Percentiles rank a stretch among this genome's conserved stretches.
Evolutionary conservation across 2,797 vertebrate species (phyloP).

Genomic region (Aplochiton taeniatus): DNA sequence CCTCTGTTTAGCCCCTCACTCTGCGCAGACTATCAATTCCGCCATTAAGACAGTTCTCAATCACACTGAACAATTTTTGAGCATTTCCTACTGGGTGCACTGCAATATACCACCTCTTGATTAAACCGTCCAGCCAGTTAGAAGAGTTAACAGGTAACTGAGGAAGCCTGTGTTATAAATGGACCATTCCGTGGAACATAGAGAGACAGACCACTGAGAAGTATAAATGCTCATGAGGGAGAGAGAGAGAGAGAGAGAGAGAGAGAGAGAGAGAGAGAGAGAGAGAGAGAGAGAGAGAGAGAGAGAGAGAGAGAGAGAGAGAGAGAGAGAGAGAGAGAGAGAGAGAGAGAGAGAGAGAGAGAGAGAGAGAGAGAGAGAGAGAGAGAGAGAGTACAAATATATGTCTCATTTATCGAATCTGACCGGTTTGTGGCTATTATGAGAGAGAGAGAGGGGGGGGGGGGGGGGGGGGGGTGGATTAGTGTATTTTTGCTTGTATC

Average conservation of each 20-base stretch:
- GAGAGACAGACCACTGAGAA: conserved; percentile 13
- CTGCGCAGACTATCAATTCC: conserved; percentile 69
- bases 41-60: conserved; percentile 68
- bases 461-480: conserved; percentile 1
- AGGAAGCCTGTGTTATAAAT: conserved; percentile 42
- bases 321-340: too few relatives aligned
- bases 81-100: conserved; percentile 49
- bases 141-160: conserved; percentile 52
- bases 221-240: conserved; percentile 16
- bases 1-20: conserved; percentile 67
- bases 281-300: too few relatives aligned
- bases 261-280: too few relatives aligned
- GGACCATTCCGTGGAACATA: conserved; percentile 46
- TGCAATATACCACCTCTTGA: conserved; percentile 47
- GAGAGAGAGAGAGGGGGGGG: too few relatives aligned
- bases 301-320: too few relatives aligned
- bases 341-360: too few relatives aligned
- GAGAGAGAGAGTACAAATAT: too few relatives aligned
- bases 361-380: too few relatives aligned
- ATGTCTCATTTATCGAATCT: neutral
- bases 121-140: conserved; percentile 53
- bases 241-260: neutral
- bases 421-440: neutral
- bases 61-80: conserved; percentile 63
- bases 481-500: conserved; percentile 10